A percentile compares a stretch with the other conserved stretches of the same genome.
These are phyloP conservation scores for Falco novaeseelandiae DNA, from an alignment of 2,797 vertebrate genomes.

Conservation along the genomic window DNA sequence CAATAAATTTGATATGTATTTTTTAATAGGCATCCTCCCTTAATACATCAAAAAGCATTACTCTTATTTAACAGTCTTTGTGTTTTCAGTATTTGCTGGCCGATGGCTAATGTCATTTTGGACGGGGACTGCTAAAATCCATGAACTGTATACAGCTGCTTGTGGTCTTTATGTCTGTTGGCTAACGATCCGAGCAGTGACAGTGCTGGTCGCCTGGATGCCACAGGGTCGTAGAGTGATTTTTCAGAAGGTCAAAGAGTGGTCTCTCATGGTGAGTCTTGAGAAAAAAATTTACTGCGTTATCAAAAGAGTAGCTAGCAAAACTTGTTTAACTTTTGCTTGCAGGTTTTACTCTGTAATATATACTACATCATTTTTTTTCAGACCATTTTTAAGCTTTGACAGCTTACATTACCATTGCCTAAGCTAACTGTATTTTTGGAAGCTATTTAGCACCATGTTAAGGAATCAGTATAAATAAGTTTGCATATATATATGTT, in stretches of 20 bases:
- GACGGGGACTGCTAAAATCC: conserved; percentile 97
- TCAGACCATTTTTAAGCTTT: background rate
- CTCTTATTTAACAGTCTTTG: conserved; percentile 53
- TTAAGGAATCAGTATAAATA: background rate
- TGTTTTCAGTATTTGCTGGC: conserved; percentile 93
- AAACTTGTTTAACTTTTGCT: background rate
- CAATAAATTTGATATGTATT: background rate
- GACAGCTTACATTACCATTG: background rate
- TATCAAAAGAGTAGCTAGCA: background rate
- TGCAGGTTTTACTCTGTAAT: background rate
- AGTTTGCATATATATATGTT: background rate
- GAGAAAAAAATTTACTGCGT: background rate
- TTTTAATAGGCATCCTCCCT: background rate
- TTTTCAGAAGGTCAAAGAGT: conserved; percentile 94
- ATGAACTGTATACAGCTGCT: conserved; percentile 96
- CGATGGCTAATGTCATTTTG: conserved; percentile 99
- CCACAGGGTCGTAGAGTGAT: conserved; percentile 96
- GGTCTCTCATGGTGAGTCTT: conserved; percentile 93
- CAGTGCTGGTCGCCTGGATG: conserved; percentile 96
- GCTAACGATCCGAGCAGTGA: conserved; percentile 93
- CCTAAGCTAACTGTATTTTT: background rate
- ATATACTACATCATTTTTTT: background rate
- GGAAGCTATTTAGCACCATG: background rate
- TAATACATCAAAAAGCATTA: background rate
- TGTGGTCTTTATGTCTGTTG: conserved; percentile 98